phyloP scores from a whole-genome alignment of 2,797 vertebrate species.

The Pseudochaenichthys georgianus region DNA sequence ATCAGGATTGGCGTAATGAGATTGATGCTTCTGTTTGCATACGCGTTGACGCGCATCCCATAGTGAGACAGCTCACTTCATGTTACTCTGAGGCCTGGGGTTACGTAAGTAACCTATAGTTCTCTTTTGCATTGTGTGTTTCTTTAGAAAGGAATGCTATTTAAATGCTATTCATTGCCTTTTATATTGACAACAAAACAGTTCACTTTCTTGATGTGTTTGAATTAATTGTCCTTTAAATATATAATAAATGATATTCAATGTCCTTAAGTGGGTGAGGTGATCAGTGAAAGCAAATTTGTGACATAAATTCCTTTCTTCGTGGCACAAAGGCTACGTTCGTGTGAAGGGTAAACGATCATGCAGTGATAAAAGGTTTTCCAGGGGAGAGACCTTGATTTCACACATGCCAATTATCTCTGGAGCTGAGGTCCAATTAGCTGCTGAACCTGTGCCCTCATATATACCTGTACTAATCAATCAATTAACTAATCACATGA shows the following conservation, averaged over 20 bases:
- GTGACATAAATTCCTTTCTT: constrained; percentile 40
- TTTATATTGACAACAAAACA: not conserved
- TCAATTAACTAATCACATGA: constrained; percentile 83
- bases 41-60: too few relatives aligned
- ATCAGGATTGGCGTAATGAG: too few relatives aligned
- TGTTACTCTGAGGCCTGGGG: too few relatives aligned
- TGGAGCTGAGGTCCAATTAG: constrained; percentile 81
- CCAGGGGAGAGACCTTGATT: constrained; percentile 59
- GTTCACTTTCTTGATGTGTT: constrained; percentile 9
- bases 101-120: too few relatives aligned
- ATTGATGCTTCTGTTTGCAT: too few relatives aligned
- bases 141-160: not conserved
- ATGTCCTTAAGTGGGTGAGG: constrained; percentile 16
- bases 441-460: constrained; percentile 67
- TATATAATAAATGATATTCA: constrained; percentile 33
- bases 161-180: not conserved
- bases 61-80: too few relatives aligned
- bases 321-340: constrained; percentile 35
- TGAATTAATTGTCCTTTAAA: constrained; percentile 43
- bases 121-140: not conserved
- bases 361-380: constrained; percentile 68
- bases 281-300: constrained; percentile 51
- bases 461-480: constrained; percentile 80
- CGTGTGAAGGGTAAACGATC: constrained; percentile 62
- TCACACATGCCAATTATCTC: constrained; percentile 79